A percentile compares a stretch with the other conserved stretches of the same genome.
These are phyloP conservation scores for Gnathonemus echidnorhynchus DNA, from an alignment of 2,113 vertebrate species.

Conservation along the genomic window DNA sequence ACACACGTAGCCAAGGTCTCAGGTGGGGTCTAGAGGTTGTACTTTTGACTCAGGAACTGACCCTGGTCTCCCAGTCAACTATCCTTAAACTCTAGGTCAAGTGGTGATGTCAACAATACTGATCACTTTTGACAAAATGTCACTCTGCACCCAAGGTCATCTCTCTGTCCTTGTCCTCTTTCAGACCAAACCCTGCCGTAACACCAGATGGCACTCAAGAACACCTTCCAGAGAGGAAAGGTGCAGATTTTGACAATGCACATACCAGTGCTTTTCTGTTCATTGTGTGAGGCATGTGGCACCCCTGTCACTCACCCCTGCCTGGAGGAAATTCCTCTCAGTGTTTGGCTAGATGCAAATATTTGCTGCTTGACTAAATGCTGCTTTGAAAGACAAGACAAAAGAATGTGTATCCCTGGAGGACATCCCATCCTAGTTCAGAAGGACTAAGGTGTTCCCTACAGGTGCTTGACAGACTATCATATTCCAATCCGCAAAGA, in stretches of 20 bases:
- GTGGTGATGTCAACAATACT: neutral
- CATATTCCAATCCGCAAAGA: neutral
- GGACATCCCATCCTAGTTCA: neutral
- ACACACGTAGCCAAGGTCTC: neutral
- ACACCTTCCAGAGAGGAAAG: neutral
- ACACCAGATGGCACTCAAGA: neutral
- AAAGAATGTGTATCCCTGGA: neutral
- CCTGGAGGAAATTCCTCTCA: neutral
- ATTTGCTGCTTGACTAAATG: neutral
- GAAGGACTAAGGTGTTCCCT: neutral
- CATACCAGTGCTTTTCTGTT: neutral
- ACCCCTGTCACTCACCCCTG: neutral
- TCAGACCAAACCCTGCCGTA: neutral
- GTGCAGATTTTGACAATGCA: neutral
- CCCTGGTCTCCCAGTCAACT: neutral
- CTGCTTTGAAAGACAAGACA: neutral
- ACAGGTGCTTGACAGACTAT: neutral
- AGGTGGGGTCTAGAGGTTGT: neutral
- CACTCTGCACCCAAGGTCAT: neutral
- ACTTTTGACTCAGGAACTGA: neutral
- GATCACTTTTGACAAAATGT: neutral
- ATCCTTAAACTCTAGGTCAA: neutral
- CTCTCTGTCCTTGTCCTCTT: neutral
- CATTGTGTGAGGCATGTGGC: neutral
- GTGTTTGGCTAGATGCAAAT: neutral